Evolutionary conservation across 2,797 vertebrate species (phyloP).

Genomic region (Sylvilagus floridanus): DNA sequence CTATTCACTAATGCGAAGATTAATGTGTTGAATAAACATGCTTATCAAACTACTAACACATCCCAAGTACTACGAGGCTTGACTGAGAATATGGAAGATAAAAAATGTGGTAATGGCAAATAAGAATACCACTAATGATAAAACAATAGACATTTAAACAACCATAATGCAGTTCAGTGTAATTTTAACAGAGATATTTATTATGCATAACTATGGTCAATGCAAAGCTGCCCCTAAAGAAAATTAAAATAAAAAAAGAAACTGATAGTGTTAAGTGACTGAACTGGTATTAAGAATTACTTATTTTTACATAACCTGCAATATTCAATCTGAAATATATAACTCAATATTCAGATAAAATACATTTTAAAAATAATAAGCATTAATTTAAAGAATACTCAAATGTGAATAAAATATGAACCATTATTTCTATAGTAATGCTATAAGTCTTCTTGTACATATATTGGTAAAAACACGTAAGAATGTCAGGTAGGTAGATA

Average conservation of each 20-base stretch:
- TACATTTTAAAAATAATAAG: constrained; percentile 32
- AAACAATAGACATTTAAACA: neutral
- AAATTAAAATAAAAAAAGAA: constrained; percentile 39
- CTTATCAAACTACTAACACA: constrained; percentile 53
- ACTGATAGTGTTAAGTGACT: neutral
- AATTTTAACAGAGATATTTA: neutral
- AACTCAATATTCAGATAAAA: constrained; percentile 37
- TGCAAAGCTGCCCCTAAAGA: neutral
- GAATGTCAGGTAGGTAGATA: constrained; percentile 17
- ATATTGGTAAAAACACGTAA: constrained; percentile 16
- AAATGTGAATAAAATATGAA: constrained; percentile 16
- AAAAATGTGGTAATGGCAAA: constrained; percentile 12
- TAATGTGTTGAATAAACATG: neutral
- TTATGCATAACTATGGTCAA: neutral
- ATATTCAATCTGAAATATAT: constrained; percentile 26
- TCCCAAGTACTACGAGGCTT: constrained; percentile 25
- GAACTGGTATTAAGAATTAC: neutral
- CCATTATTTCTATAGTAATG: neutral
- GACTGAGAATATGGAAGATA: neutral
- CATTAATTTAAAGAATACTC: neutral
- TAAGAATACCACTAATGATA: constrained; percentile 22
- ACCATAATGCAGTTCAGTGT: neutral
- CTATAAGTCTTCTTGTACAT: neutral
- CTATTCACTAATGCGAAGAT: constrained; percentile 39
- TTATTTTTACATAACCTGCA: neutral